Base-by-base conservation (phyloP, 2,888 invertebrate species). In the Metopia argyrocephala region DNA sequence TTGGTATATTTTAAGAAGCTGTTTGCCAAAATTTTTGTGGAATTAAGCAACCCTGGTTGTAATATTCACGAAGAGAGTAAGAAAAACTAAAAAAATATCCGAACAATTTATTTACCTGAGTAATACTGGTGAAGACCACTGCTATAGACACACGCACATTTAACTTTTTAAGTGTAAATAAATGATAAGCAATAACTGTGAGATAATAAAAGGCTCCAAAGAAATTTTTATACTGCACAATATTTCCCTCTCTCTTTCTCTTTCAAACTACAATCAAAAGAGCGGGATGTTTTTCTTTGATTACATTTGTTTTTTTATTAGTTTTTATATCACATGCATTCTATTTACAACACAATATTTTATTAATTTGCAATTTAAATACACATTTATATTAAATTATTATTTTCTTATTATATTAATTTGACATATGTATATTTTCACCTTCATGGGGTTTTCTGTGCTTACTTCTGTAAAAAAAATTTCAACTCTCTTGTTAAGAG, bases 121-220 rank as follows among this genome's bases (percentile, higher is more conserved):
- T n/a, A n/a, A n/a, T n/a, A n/a, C n/a, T n/a, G n/a, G n/a, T n/a
- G n/a, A n/a, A n/a, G n/a, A n/a, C n/a, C n/a, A n/a, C n/a, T n/a
- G n/a, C n/a, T n/a, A n/a, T n/a, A n/a, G n/a, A n/a, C n/a, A n/a
- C n/a, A n/a, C n/a, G n/a, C 15, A 70, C 20, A 66, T 28, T 59
- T 54, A 65, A 62, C 46, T 59, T 73, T 27, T 50, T 64, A 48
- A 70, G 48, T 52, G 52, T 70, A 71, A 78, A 78, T 65, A 78
- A 71, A 54, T 66, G 46, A 69, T 59, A n/a, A 31, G 9, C 23
- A 21, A 59, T 12, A 59, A 70, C 20, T 9, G 45, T 57, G 57
- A 50, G 65, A 38, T 18, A 25, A 61, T 61, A 57, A 65, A 57
- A 50, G 48, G 28, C 27, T 27, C 28, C 54, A 45, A 23, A 70